Conservation (phyloP, 2,113 vertebrate genomes). For the Datnioides undecimradiatus region DNA sequence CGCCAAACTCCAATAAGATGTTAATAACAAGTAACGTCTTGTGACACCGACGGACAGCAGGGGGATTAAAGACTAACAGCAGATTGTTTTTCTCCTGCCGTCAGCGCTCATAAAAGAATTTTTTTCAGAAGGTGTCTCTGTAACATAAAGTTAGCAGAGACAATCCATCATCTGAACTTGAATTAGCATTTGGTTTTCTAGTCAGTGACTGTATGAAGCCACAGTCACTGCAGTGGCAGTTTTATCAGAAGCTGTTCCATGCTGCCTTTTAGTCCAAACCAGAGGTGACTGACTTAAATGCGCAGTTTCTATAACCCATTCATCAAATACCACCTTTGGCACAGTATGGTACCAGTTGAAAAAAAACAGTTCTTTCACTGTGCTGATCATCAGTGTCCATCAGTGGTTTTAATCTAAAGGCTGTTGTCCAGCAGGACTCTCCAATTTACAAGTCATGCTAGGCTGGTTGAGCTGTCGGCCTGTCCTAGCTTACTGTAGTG, state of each 20-base stretch:
- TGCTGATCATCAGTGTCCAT: background rate
- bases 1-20: background rate
- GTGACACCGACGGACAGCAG: background rate
- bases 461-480: background rate
- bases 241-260: background rate
- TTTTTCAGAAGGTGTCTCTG: background rate
- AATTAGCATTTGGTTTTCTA: background rate
- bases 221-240: background rate
- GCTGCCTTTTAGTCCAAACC: background rate
- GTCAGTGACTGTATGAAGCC: background rate
- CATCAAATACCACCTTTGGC: background rate
- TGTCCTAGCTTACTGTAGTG: background rate
- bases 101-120: constrained; percentile 2
- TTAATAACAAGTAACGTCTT: background rate
- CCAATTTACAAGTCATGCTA: background rate
- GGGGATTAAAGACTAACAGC: background rate
- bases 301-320: background rate
- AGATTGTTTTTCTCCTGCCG: background rate
- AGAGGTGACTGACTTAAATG: background rate
- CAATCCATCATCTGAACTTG: constrained; percentile 11
- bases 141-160: background rate
- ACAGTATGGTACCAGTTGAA: background rate
- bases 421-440: background rate
- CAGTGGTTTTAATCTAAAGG: background rate
- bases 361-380: background rate